Percentiles rank a stretch among this genome's conserved stretches.
These are phyloP conservation scores for Polymixis lichenea DNA, from an alignment of 2,888 invertebrate genomes.

Conservation along the genomic window DNA sequence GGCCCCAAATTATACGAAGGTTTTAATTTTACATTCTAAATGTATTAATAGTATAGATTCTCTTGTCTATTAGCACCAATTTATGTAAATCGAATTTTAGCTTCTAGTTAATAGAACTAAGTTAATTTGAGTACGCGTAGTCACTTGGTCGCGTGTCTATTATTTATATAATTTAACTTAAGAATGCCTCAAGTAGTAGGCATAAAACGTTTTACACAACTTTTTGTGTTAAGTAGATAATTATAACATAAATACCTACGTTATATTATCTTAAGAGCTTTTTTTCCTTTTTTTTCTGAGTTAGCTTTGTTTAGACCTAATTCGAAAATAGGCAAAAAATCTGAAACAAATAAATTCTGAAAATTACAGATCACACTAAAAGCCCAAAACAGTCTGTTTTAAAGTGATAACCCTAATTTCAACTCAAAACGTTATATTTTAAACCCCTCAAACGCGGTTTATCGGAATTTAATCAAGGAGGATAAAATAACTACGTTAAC, in stretches of 20 bases:
- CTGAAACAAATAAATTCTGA: not conserved
- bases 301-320: not conserved
- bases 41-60: constrained; percentile 12
- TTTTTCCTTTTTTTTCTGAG: too few relatives aligned
- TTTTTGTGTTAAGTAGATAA: not conserved
- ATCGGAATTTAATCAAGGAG: constrained; percentile 70
- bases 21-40: constrained; percentile 41
- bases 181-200: too few relatives aligned
- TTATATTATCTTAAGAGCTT: too few relatives aligned
- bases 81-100: constrained; percentile 19
- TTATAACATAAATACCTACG: too few relatives aligned
- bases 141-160: too few relatives aligned
- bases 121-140: constrained; percentile 11
- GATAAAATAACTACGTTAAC: constrained; percentile 60
- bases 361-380: not conserved
- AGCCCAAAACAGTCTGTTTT: not conserved
- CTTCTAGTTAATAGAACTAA: not conserved
- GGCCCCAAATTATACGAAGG: constrained; percentile 21
- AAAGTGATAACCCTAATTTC: constrained; percentile 9
- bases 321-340: not conserved
- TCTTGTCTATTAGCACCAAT: constrained; percentile 18
- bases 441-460: constrained; percentile 43
- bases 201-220: not conserved
- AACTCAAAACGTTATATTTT: constrained; percentile 19
- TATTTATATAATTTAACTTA: not conserved